phyloP scores from a whole-genome alignment of 2,797 vertebrate genomes.

The Chrysocyon brachyurus region DNA sequence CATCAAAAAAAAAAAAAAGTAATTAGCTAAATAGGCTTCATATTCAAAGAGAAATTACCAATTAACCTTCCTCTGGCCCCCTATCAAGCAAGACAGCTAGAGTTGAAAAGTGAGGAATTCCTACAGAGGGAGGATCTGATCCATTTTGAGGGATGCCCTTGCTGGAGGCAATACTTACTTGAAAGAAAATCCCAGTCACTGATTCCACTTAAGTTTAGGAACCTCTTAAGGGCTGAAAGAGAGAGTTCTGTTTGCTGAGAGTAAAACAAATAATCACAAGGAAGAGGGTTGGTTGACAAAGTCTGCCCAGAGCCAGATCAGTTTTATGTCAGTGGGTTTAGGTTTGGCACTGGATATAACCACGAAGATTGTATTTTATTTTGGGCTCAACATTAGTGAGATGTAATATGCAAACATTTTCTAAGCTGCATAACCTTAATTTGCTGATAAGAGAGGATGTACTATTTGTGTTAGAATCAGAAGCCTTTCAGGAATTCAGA shows the following conservation, averaged over 20 bases:
- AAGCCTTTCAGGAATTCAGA: conserved; percentile 31
- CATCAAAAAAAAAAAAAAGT: conserved; percentile 75
- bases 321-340: conserved; percentile 38
- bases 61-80: conserved; percentile 77
- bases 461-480: conserved; percentile 36
- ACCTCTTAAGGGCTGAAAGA: conserved; percentile 65
- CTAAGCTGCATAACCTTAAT: conserved; percentile 32
- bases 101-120: conserved; percentile 69
- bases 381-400: conserved; percentile 33
- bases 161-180: conserved; percentile 75
- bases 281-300: background rate
- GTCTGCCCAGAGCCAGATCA: background rate
- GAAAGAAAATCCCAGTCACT: conserved; percentile 74
- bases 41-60: conserved; percentile 83
- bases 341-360: background rate
- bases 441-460: conserved; percentile 48
- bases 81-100: conserved; percentile 63
- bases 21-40: conserved; percentile 80
- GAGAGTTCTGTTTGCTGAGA: conserved; percentile 68
- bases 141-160: conserved; percentile 70
- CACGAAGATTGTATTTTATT: conserved; percentile 59
- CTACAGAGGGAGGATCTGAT: conserved; percentile 63
- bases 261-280: conserved; percentile 71
- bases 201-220: conserved; percentile 69
- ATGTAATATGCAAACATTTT: conserved; percentile 49